Evolutionary conservation across 1,140 invertebrate genomes (phyloP), one percentile per base, ranked within the genome.

Genomic region (Popillia japonica): DNA sequence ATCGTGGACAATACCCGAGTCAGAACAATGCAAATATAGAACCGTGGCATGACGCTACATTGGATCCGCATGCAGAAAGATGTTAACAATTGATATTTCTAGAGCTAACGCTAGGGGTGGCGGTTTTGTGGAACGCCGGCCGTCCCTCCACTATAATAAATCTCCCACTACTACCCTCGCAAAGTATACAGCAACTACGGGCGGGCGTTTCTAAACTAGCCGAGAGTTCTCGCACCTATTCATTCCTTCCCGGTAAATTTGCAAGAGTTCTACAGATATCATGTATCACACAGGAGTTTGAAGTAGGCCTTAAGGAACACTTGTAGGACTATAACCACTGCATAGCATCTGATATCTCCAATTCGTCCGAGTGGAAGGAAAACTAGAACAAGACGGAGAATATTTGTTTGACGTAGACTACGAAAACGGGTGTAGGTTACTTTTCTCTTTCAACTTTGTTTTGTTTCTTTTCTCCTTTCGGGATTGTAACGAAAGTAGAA

Each of bases 41-140:
- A 64, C 61, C 61, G 61, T n/a, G 4, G 44, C 17, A 48, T 17
- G 17, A 9, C 61, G 11, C 0, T 64, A 64, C 61, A 22, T 64
- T 17, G 61, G 17, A 64, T 22, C 61, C 61, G 61, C 61, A 64
- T 27, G 23, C 61, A 64, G 3, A 64, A 20, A 64, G 61, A 64
- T 64, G 61, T 64, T 64, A 64, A 27, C 61, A 64, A 64, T 64
- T 64, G 61, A 64, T 64, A 64, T 64, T 64, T 64, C 61, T 64
- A n/a, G n/a, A n/a, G n/a, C n/a, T n/a, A n/a, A n/a, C n/a, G n/a
- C n/a, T n/a, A 20, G 61, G 59, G 61, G 20, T 17, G 23, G 17
- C 23, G n/a, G 61, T 64, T 64, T 17, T 27, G 23, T 11, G 61
- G 61, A 64, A 64, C n/a, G n/a, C 61, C 61, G 17, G 61, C 61